Base-by-base conservation (phyloP, 2,113 vertebrate species). In the Lasiurus borealis region DNA sequence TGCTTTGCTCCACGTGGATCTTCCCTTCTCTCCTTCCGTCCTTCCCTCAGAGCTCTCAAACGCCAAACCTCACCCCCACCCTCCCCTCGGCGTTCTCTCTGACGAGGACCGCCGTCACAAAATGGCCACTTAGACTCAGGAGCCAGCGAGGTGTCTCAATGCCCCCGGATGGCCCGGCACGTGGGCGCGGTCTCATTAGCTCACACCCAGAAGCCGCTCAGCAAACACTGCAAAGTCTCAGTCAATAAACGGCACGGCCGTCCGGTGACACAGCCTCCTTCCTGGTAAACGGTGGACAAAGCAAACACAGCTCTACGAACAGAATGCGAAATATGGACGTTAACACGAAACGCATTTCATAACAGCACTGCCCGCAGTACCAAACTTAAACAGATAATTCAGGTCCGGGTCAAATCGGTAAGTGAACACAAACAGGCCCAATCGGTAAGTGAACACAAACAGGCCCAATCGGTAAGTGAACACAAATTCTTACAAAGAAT, bases 81-180 rank as follows among this genome's bases (percentile, higher is more conserved):
- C n/a, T 69, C 80, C 90, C 40, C 3, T 21, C 72, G 59, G 50
- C 6, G 25, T 44, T 86, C 84, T 85, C 40, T 52, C 85, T 82
- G 46, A 68, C 3, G 18, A 31, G 6, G 2, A 36, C 68, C 18
- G 25, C 4, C 46, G 23, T 66, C 64, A 85, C 25, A 77, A 18
- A 31, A 90, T 91, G 76, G n/a, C 18, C 94, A 93, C 95, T 97
- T 87, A 96, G 25, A 48, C 85, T 95, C 95, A 97, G 96, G 86
- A 97, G 59, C 90, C 86, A 85, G 93, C 87, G 73, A 52, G 82
- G 78, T 40, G 40, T 40, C 40, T 40, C 40, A 40, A 5, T 40
- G 40, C 40, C 40, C 40, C 40, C 40, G 5, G 40, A 40, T 40
- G 40, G 40, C 40, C 3, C 40, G 40, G 40, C 40, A 40, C 40